Evolutionary conservation across 2,113 vertebrate species (phyloP).

Genomic region (Hepsetus odoe): DNA sequence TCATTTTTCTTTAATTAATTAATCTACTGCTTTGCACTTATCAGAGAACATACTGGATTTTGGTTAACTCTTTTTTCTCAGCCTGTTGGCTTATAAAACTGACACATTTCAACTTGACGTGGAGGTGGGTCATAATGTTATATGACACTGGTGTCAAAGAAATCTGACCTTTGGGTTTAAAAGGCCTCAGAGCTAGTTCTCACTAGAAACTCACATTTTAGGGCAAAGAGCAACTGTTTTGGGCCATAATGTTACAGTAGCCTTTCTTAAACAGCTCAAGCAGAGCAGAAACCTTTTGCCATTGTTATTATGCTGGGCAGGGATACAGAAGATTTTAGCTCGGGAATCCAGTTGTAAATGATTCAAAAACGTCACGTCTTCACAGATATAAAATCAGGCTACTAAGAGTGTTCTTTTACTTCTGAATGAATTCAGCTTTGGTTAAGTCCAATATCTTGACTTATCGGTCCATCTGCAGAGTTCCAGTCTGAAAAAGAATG

Average conservation of each 20-base stretch:
- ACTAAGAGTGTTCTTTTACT: background rate
- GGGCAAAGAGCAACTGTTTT: conserved; percentile 11
- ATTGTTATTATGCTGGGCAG: background rate
- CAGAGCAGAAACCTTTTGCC: background rate
- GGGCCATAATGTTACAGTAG: background rate
- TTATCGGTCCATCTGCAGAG: conserved; percentile 39
- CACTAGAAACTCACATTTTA: conserved; percentile 27
- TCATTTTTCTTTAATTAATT: background rate
- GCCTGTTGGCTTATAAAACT: conserved; percentile 27
- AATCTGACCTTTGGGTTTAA: conserved; percentile 44
- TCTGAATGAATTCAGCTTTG: conserved; percentile 11
- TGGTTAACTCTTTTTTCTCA: background rate
- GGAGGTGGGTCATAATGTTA: conserved; percentile 34
- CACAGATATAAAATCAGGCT: background rate
- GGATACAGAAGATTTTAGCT: background rate
- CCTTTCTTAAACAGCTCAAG: background rate
- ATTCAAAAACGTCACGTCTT: background rate
- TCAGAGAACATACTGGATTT: background rate
- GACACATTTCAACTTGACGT: conserved; percentile 18
- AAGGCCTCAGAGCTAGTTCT: background rate
- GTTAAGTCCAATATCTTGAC: conserved; percentile 38
- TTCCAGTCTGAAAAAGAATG: background rate
- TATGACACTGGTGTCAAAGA: conserved; percentile 41
- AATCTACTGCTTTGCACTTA: background rate
- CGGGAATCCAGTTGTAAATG: background rate